These are phyloP conservation scores for Crotophaga sulcirostris DNA, from an alignment of 2,113 vertebrate genomes.

Conservation along the genomic window DNA sequence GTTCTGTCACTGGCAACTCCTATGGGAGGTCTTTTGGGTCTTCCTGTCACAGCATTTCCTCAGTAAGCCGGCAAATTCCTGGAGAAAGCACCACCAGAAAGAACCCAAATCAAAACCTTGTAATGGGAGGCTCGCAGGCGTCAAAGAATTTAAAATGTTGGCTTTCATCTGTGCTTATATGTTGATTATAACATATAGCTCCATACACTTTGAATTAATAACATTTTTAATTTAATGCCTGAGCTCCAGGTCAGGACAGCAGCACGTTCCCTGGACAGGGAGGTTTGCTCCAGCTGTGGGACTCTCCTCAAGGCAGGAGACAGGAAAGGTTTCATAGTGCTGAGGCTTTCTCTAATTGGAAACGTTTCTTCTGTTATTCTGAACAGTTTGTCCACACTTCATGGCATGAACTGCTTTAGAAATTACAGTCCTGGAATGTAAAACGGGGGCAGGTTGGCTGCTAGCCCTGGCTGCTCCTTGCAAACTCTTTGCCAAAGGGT, in stretches of 20 bases:
- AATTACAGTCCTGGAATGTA: slow-evolving; percentile 52
- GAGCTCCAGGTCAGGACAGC: background rate
- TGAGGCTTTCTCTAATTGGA: slow-evolving; percentile 16
- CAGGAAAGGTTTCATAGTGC: background rate
- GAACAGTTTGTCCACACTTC: slow-evolving; percentile 53
- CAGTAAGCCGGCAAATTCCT: background rate
- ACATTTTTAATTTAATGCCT: background rate
- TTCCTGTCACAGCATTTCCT: background rate
- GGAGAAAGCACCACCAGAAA: background rate
- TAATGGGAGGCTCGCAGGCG: accelerated
- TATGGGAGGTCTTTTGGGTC: too few relatives aligned
- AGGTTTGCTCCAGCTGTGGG: accelerated
- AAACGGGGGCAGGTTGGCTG: slow-evolving; percentile 22
- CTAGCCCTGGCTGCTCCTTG: slow-evolving; percentile 3
- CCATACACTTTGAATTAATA: background rate
- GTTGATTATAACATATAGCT: background rate
- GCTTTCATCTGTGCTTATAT: background rate
- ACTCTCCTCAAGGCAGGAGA: background rate
- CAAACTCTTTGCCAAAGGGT: slow-evolving; percentile 12
- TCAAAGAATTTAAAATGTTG: background rate
- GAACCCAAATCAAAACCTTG: background rate
- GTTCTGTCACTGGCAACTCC: too few relatives aligned
- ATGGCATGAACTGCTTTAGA: slow-evolving; percentile 16
- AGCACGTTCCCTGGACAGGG: background rate
- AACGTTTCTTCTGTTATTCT: slow-evolving; percentile 39